A percentile compares a stretch with the other conserved stretches of the same genome.
These are phyloP conservation scores for Microctonus hyperodae DNA, from an alignment of 2,888 invertebrate genomes.

Conservation along the genomic window DNA sequence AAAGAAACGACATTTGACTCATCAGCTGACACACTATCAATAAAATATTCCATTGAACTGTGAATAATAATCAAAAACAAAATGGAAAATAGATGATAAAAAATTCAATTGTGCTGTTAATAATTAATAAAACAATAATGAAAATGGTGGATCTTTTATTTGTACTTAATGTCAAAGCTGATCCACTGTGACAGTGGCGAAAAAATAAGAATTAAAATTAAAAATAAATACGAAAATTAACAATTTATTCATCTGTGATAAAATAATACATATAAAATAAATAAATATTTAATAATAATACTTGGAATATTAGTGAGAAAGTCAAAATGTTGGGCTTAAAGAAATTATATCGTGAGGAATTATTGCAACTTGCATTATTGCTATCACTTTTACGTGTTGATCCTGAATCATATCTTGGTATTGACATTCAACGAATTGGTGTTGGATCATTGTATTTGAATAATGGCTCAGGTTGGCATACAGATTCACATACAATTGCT, in stretches of 20 bases:
- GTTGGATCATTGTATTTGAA: slow-evolving; percentile 66
- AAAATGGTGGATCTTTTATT: slow-evolving; percentile 44
- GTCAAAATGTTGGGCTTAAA: slow-evolving; percentile 82
- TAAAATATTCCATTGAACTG: no score
- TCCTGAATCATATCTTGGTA: slow-evolving; percentile 73
- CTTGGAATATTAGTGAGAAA: no score
- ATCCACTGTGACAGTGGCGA: slow-evolving; percentile 43
- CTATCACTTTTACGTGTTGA: slow-evolving; percentile 81
- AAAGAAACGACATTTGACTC: no score
- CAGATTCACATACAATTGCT: slow-evolving; percentile 66
- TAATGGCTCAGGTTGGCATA: slow-evolving; percentile 75
- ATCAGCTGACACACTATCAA: no score
- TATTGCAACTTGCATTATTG: slow-evolving; percentile 81
- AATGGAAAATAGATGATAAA: background rate
- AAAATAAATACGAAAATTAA: background rate
- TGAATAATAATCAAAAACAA: background rate
- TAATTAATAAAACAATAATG: slow-evolving; percentile 21
- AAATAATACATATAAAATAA: slow-evolving; percentile 16
- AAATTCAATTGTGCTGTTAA: background rate
- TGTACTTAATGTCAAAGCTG: slow-evolving; percentile 45
- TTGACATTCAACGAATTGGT: slow-evolving; percentile 67
- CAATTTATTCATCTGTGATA: slow-evolving; percentile 32
- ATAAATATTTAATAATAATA: background rate
- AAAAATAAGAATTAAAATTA: background rate
- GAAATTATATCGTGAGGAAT: slow-evolving; percentile 82